These are phyloP conservation scores for Tetragonisca angustula DNA, from an alignment of 2,888 invertebrate genomes.

Conservation along the genomic window DNA sequence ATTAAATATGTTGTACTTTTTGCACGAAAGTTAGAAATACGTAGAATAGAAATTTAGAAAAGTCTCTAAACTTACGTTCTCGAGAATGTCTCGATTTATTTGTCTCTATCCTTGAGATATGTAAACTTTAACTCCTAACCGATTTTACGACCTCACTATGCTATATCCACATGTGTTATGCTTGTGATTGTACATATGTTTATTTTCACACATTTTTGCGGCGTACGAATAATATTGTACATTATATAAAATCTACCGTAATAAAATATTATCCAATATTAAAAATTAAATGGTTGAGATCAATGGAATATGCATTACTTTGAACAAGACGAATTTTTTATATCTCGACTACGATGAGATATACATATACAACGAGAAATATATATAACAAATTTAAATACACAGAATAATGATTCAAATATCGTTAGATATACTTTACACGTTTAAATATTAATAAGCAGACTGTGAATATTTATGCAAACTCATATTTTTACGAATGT, in stretches of 20 bases:
- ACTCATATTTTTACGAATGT: too few relatives aligned
- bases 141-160: constrained; percentile 3
- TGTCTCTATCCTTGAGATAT: not conserved
- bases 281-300: not conserved
- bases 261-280: not conserved
- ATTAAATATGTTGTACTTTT: too few relatives aligned
- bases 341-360: not conserved
- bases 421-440: not conserved
- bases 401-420: not conserved
- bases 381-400: too few relatives aligned
- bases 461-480: not conserved
- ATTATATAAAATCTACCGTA: not conserved
- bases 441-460: not conserved
- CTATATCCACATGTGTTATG: not conserved
- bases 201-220: not conserved
- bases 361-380: too few relatives aligned
- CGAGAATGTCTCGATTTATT: not conserved
- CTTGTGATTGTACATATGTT: not conserved
- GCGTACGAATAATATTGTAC: not conserved
- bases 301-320: not conserved
- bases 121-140: constrained; percentile 9
- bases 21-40: too few relatives aligned
- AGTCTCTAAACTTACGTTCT: not conserved
- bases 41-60: too few relatives aligned
- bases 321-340: not conserved